Evolutionary conservation across 2,113 vertebrate genomes (phyloP).

Genomic region (Lepus europaeus): DNA sequence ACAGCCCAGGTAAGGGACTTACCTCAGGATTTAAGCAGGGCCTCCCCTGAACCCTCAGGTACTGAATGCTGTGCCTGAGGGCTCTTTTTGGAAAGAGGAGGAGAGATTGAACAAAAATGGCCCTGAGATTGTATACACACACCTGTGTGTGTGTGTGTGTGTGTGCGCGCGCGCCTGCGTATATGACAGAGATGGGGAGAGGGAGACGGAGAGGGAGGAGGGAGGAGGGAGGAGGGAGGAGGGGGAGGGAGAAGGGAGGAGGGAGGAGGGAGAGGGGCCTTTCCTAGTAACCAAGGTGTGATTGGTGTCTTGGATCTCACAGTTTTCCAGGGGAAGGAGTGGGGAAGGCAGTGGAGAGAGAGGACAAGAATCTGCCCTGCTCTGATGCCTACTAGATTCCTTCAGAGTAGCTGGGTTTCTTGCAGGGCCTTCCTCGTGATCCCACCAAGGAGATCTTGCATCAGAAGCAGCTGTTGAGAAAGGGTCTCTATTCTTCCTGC

Average conservation of each 20-base stretch:
- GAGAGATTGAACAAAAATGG: not conserved
- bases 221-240: not conserved
- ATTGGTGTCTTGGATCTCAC: not conserved
- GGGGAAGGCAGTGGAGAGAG: not conserved
- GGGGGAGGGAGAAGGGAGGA: rapidly evolving
- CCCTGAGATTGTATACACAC: not conserved
- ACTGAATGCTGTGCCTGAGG: not conserved
- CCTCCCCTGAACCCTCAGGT: not conserved
- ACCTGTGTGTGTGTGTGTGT: not conserved
- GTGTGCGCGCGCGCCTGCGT: not conserved
- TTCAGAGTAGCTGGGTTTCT: not conserved
- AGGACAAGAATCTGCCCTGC: rapidly evolving
- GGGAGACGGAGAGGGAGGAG: not conserved
- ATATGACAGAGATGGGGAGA: not conserved
- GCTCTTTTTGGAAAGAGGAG: not conserved
- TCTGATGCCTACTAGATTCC: not conserved
- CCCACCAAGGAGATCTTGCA: not conserved
- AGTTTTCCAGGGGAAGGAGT: not conserved
- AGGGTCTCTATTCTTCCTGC: not conserved
- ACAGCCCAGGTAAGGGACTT: not conserved
- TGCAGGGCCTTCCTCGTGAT: not conserved
- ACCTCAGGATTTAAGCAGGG: rapidly evolving
- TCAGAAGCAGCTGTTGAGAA: not conserved
- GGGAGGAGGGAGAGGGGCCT: not conserved
- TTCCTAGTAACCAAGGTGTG: not conserved